A percentile compares a stretch with the other conserved stretches of the same genome.
Evolutionary conservation across 2,797 vertebrate species (phyloP).

Genomic region (Macropus fuliginosus): DNA sequence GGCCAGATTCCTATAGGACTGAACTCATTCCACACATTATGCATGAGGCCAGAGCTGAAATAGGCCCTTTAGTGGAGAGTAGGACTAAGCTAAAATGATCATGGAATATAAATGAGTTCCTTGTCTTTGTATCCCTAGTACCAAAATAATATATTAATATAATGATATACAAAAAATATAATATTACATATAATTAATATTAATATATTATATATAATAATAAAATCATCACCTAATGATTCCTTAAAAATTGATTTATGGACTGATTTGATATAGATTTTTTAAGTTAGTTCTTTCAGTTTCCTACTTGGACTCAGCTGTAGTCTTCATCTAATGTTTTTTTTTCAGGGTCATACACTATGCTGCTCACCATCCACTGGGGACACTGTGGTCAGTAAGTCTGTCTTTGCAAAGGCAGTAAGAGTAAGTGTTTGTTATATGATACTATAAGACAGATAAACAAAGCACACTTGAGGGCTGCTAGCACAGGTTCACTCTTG

Average conservation of each 20-base stretch:
- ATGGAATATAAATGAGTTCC: background rate
- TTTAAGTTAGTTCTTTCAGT: background rate
- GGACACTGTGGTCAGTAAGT: background rate
- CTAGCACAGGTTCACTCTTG: no score
- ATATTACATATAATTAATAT: no score
- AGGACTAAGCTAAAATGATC: background rate
- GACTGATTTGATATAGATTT: background rate
- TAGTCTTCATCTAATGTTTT: background rate
- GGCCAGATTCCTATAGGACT: background rate
- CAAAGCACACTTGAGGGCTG: no score
- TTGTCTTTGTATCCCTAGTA: background rate
- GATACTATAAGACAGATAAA: no score
- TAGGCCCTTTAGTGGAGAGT: background rate
- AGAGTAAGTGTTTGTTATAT: background rate
- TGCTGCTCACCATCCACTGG: background rate
- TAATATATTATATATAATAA: no score
- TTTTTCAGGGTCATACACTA: background rate
- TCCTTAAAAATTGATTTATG: background rate
- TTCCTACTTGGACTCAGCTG: background rate
- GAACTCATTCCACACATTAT: background rate
- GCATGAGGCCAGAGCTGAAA: background rate
- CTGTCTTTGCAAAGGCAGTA: background rate
- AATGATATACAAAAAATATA: no score
- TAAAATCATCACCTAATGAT: background rate
- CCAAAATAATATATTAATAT: background rate